Percentiles rank a stretch among this genome's conserved stretches.
phyloP scores from a whole-genome alignment of 2,888 invertebrate genomes.

The Prostheceraeus crozeri region DNA sequence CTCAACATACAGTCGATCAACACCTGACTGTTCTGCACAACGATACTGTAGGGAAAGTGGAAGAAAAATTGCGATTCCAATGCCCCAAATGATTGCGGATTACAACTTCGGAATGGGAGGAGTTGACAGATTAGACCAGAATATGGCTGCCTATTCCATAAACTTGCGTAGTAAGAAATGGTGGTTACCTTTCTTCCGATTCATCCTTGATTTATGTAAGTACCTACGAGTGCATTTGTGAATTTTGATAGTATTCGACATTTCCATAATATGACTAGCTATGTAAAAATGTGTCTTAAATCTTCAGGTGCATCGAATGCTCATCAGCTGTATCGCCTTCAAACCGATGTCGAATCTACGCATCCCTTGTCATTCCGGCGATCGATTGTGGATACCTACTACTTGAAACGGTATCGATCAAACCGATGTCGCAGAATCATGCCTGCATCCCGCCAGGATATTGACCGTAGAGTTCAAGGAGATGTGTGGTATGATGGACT shows the following conservation, averaged over 20 bases:
- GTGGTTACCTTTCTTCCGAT: constrained; percentile 15
- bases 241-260: no score
- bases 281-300: no score
- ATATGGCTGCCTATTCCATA: constrained; percentile 14
- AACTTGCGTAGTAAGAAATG: constrained; percentile 1
- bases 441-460: constrained; percentile 18
- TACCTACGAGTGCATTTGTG: background rate
- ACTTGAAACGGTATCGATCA: constrained; percentile 18
- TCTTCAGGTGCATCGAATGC: background rate
- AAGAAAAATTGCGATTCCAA: constrained; percentile 11
- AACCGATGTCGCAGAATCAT: background rate
- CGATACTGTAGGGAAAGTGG: constrained; percentile 3
- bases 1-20: constrained; percentile 4
- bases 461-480: background rate
- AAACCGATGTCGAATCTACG: constrained; percentile 13
- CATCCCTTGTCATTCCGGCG: constrained; percentile 19
- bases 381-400: constrained; percentile 24
- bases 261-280: no score
- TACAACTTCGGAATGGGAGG: constrained; percentile 27
- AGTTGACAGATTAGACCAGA: constrained; percentile 7
- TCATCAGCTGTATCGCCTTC: constrained; percentile 22
- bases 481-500: constrained; percentile 19
- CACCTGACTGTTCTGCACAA: background rate
- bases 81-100: constrained; percentile 24
- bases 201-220: constrained; percentile 15